Percentiles rank a stretch among this genome's conserved stretches.
These are phyloP conservation scores for Psilanteris sp. DNA, from an alignment of 1,140 invertebrate species.

Conservation along the genomic window DNA sequence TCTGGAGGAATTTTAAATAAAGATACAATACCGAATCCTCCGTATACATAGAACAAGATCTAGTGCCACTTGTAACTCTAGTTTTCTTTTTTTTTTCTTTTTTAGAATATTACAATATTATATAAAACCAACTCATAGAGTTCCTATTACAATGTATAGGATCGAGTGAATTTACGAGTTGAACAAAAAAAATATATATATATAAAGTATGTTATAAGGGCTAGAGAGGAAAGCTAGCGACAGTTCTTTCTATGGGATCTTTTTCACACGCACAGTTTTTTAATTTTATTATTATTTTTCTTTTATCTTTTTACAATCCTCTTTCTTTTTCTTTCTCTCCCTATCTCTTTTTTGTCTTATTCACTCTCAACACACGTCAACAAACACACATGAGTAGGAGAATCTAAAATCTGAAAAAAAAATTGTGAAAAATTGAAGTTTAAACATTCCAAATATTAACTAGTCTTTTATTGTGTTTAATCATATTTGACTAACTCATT, in stretches of 20 bases:
- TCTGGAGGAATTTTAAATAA: constrained; percentile 15
- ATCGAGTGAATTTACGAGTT: constrained; percentile 56
- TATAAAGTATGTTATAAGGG: constrained; percentile 38
- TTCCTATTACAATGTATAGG: constrained; percentile 53
- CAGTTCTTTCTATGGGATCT: constrained; percentile 22
- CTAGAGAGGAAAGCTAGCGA: constrained; percentile 52
- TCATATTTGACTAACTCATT: no score
- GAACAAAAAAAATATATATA: constrained; percentile 34
- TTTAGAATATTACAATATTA: constrained; percentile 47
- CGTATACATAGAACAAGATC: constrained; percentile 29
- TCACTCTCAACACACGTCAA: constrained; percentile 38
- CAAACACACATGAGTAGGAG: constrained; percentile 36
- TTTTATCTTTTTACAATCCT: background rate
- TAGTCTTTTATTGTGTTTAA: background rate
- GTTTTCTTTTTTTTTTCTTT: constrained; percentile 5
- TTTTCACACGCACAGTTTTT: constrained; percentile 32
- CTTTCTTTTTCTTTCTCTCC: constrained; percentile 1
- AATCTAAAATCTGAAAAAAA: constrained; percentile 23
- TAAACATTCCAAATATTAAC: constrained; percentile 45
- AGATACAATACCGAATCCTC: constrained; percentile 30
- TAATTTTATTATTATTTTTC: constrained; percentile 1
- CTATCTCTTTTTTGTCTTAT: background rate
- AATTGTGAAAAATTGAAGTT: constrained; percentile 2
- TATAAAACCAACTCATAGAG: constrained; percentile 57
- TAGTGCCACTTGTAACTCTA: constrained; percentile 37